These are phyloP conservation scores for Thysanoteuthis rhombus DNA, from an alignment of 2,888 invertebrate genomes.

Conservation along the genomic window DNA sequence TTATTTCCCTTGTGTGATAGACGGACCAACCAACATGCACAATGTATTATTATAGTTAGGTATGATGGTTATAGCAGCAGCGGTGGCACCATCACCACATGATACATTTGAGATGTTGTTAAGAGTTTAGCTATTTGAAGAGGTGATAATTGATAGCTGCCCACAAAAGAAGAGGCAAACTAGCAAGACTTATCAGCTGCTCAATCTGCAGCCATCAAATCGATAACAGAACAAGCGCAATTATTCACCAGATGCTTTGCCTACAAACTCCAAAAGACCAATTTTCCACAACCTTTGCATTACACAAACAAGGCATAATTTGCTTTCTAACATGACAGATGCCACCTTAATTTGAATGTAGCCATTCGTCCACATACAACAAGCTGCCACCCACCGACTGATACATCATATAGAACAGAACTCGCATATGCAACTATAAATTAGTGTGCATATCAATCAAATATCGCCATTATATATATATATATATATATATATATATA, in stretches of 20 bases:
- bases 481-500: too few species aligned
- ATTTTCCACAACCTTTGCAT: conserved; percentile 12
- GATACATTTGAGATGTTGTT: too few species aligned
- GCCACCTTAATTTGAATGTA: not conserved
- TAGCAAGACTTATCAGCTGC: not conserved
- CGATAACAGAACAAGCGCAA: not conserved
- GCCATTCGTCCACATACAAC: not conserved
- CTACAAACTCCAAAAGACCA: not conserved
- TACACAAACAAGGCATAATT: not conserved
- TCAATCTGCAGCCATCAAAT: not conserved
- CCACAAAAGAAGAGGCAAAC: not conserved
- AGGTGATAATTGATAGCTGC: too few species aligned
- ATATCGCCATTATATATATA: too few species aligned
- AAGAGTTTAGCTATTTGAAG: too few species aligned
- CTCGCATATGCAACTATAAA: not conserved
- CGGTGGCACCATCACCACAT: too few species aligned
- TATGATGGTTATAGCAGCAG: too few species aligned
- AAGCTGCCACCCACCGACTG: not conserved
- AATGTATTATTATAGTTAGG: too few species aligned
- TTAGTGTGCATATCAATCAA: not conserved
- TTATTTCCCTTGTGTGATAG: too few species aligned
- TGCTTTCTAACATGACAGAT: not conserved
- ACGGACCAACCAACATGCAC: too few species aligned
- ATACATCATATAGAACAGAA: too few species aligned
- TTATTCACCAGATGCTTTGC: not conserved